Percentiles rank a stretch among this genome's conserved stretches.
phyloP scores from a whole-genome alignment of 1,140 invertebrate species.

The Tachypleus tridentatus region DNA sequence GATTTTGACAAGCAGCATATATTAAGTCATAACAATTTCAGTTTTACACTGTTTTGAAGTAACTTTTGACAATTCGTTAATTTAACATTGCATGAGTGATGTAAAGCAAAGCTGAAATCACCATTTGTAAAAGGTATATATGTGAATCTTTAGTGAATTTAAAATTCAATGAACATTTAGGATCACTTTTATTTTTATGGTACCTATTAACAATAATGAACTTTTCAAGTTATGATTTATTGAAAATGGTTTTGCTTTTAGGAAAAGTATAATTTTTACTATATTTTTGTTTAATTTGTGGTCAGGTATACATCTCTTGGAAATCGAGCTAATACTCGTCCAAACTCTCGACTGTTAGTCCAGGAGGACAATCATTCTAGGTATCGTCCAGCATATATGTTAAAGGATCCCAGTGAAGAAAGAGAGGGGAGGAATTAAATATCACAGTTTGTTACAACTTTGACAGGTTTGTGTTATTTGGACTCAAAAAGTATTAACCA shows the following conservation, averaged over 20 bases:
- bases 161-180: no score
- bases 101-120: no score
- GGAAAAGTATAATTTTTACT: slow-evolving; percentile 3
- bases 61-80: no score
- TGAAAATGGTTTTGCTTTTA: background rate
- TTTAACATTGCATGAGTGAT: no score
- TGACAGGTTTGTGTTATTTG: no score
- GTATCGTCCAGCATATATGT: slow-evolving; percentile 65
- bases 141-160: no score
- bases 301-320: slow-evolving; percentile 73
- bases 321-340: slow-evolving; percentile 56
- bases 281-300: slow-evolving; percentile 3
- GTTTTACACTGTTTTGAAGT: no score
- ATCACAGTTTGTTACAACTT: no score
- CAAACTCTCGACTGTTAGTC: slow-evolving; percentile 56
- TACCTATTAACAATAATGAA: background rate
- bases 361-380: slow-evolving; percentile 32
- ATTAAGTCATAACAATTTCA: no score
- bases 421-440: slow-evolving; percentile 48
- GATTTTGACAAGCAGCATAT: no score
- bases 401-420: slow-evolving; percentile 54
- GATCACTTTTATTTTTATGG: background rate
- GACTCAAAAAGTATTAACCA: no score
- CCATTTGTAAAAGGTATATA: no score
- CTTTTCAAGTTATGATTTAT: background rate